Conservation (phyloP, 2,797 vertebrate genomes). For the Alauda arvensis region DNA sequence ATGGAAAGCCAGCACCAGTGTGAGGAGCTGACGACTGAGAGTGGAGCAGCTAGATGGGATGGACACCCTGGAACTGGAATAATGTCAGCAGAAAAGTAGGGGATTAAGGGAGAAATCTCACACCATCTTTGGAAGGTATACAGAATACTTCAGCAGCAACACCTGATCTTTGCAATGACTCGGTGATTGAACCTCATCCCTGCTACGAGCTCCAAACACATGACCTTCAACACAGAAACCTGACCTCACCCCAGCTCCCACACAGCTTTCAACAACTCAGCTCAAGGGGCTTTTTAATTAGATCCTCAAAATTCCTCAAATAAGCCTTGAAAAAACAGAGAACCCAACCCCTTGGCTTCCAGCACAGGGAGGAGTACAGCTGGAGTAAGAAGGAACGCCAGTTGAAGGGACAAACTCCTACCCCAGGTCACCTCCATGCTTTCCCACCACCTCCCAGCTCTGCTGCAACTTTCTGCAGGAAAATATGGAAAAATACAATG, state of each 20-base stretch:
- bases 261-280: constrained; percentile 34
- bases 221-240: constrained; percentile 43
- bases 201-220: background rate
- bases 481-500: accelerated
- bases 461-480: background rate
- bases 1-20: accelerated
- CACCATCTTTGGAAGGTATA: constrained; percentile 27
- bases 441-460: accelerated
- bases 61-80: accelerated
- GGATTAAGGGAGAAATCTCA: constrained; percentile 55
- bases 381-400: background rate
- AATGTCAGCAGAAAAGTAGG: constrained; percentile 27
- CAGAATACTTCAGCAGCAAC: constrained; percentile 20
- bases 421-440: background rate
- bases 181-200: background rate
- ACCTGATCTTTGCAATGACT: constrained; percentile 9
- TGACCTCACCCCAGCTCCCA: background rate
- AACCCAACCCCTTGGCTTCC: background rate
- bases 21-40: too few relatives aligned
- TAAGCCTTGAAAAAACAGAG: background rate
- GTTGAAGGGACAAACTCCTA: background rate
- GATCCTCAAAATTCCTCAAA: background rate
- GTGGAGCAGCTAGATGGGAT: background rate
- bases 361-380: background rate
- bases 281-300: background rate